These are phyloP conservation scores for Hydractinia echinata DNA, from an alignment of 30 jellyfish, hydroid and myxozoan genomes.

Conservation along the genomic window DNA sequence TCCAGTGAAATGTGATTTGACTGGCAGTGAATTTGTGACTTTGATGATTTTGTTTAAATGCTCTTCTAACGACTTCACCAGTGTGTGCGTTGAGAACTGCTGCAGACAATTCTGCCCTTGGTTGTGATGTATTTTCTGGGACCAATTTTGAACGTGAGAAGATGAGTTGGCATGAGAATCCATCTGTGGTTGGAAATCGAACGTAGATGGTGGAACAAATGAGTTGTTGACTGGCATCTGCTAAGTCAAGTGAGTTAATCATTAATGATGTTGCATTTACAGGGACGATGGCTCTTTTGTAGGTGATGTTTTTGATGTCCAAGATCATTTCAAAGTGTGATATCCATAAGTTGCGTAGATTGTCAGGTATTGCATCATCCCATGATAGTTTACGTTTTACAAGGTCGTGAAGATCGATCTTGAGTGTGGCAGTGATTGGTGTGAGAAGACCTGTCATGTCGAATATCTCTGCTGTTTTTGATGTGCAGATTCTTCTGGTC, in stretches of 20 bases:
- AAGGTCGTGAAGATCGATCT: neutral
- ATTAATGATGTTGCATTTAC: too few relatives aligned
- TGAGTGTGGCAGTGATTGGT: neutral
- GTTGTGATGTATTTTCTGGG: neutral
- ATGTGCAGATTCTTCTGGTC: constrained; percentile 5
- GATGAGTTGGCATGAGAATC: neutral
- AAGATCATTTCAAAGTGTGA: too few relatives aligned
- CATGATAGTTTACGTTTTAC: neutral
- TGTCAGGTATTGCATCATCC: too few relatives aligned
- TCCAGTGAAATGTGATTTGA: too few relatives aligned
- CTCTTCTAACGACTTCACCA: neutral
- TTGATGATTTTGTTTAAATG: neutral
- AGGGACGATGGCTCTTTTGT: neutral
- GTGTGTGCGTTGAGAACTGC: constrained; percentile 8
- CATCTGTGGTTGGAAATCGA: too few relatives aligned
- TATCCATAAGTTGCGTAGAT: too few relatives aligned
- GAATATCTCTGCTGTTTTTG: neutral
- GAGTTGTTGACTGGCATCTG: too few relatives aligned
- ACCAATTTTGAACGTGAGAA: neutral
- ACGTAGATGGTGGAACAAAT: too few relatives aligned
- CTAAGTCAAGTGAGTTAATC: too few relatives aligned
- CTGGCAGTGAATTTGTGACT: neutral
- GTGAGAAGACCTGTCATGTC: neutral
- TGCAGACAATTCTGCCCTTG: neutral
- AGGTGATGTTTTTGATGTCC: too few relatives aligned